phyloP scores from a whole-genome alignment of 1,140 invertebrate genomes.

The Drosophila fuyamai region DNA sequence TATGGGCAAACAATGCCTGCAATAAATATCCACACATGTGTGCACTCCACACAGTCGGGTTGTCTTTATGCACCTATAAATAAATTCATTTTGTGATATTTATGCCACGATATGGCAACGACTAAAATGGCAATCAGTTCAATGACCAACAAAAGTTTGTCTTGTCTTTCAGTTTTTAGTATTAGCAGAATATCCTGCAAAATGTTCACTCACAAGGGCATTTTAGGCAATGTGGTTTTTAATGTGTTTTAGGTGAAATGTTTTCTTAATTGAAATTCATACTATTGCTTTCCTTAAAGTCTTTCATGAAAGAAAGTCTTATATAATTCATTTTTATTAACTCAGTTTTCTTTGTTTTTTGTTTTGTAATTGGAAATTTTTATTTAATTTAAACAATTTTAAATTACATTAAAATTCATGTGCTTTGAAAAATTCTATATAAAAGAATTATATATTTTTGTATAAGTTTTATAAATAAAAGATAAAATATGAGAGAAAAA shows the following conservation, averaged over 20 bases:
- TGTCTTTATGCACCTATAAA: constrained; percentile 40
- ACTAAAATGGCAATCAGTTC: constrained; percentile 69
- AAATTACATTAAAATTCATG: too few relatives aligned
- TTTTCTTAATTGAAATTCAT: not conserved
- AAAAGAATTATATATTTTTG: too few relatives aligned
- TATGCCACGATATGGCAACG: constrained; percentile 52
- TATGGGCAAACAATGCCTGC: constrained; percentile 40
- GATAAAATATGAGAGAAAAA: too few relatives aligned
- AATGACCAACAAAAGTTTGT: constrained; percentile 68
- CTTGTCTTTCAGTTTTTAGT: constrained; percentile 27
- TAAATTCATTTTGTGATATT: constrained; percentile 63
- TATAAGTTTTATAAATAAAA: too few relatives aligned
- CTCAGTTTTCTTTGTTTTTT: too few relatives aligned
- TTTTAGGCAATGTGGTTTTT: not conserved
- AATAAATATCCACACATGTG: constrained; percentile 53
- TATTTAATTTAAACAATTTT: too few relatives aligned
- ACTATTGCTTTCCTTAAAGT: too few relatives aligned
- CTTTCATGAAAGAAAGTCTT: too few relatives aligned
- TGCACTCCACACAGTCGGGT: constrained; percentile 24
- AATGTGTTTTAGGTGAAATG: not conserved
- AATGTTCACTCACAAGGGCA: not conserved
- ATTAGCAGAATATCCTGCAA: not conserved
- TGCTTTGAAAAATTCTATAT: too few relatives aligned
- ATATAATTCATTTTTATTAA: too few relatives aligned
- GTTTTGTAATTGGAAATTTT: too few relatives aligned